Base-by-base conservation (phyloP, 2,888 invertebrate species). In the Ophonus ardosiacus region DNA sequence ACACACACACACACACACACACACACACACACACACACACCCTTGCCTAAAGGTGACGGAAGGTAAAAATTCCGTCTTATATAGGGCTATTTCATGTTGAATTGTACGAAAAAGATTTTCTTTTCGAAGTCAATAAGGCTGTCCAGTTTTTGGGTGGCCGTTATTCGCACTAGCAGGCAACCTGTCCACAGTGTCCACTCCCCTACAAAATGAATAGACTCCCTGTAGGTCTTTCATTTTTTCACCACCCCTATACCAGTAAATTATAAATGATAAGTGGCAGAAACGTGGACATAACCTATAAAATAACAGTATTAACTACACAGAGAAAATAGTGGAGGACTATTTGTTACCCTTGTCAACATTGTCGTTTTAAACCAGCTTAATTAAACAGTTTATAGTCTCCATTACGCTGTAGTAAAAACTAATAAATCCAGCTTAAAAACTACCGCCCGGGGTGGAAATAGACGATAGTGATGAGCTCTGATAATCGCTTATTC, bases 211-310 rank as follows among this genome's bases (percentile, higher is more conserved):
- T 38, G 13, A 65, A 65, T 65, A n/a, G 40, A 31, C 31, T 38
- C 68, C 38, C 38, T 38, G 38, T 10, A 68, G 15, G 13, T 31
- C 38, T 15, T 68, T 38, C 68, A 38, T 24, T 63, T 63, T 63
- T 21, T 24, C 24, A 24, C 17, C 10, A 7, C 68, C 31, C 68
- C 68, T 38, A 31, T 38, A 38, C n/a, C 38, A 38, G 38, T 68
- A 68, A 68, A 68, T 68, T 68, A 31, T 68, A 38, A 21, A 38
- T 68, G 68, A 68, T n/a, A 68, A 68, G 68, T 68, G 68, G 68
- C 15, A 68, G 24, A 63, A 63, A 7, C 63, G 24, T 63, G 63
- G 13, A 68, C 68, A 38, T 7, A 68, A 68, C 38, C 68, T 68
- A 68, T 68, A 68, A 68, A 38, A 38, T 68, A 68, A 68, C 68